Evolutionary conservation across 2,888 invertebrate genomes (phyloP).

Genomic region (Resseliella maxima): DNA sequence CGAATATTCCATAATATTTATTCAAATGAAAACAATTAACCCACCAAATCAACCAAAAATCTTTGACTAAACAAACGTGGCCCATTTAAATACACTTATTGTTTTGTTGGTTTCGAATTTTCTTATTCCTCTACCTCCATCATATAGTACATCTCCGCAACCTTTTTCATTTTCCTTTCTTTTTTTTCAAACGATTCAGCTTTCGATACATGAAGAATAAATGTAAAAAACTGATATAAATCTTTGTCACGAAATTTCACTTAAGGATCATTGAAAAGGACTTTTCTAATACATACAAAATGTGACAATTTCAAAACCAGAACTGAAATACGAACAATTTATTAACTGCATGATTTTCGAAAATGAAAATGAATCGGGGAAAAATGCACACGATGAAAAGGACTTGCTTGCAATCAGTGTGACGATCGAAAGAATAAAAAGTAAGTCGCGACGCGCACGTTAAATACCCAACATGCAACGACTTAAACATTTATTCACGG

Average conservation of each 20-base stretch:
- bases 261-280: background rate
- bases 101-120: background rate
- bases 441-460: slow-evolving; percentile 24
- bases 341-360: slow-evolving; percentile 1
- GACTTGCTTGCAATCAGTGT: background rate
- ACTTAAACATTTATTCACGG: slow-evolving; percentile 25
- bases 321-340: slow-evolving; percentile 25
- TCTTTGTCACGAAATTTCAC: slow-evolving; percentile 47
- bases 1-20: background rate
- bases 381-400: no score
- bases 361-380: no score
- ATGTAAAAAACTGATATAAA: slow-evolving; percentile 14
- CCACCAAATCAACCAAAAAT: slow-evolving; percentile 55
- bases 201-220: background rate
- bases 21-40: slow-evolving; percentile 55
- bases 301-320: slow-evolving; percentile 27
- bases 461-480: background rate
- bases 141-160: slow-evolving; percentile 1
- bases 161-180: slow-evolving; percentile 23
- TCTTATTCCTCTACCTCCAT: background rate
- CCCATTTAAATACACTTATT: background rate
- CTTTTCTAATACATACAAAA: background rate
- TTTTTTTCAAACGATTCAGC: background rate
- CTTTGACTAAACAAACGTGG: slow-evolving; percentile 47
- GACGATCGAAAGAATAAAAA: background rate